Evolutionary conservation across 2,113 vertebrate genomes (phyloP).

Genomic region (Scomber japonicus): DNA sequence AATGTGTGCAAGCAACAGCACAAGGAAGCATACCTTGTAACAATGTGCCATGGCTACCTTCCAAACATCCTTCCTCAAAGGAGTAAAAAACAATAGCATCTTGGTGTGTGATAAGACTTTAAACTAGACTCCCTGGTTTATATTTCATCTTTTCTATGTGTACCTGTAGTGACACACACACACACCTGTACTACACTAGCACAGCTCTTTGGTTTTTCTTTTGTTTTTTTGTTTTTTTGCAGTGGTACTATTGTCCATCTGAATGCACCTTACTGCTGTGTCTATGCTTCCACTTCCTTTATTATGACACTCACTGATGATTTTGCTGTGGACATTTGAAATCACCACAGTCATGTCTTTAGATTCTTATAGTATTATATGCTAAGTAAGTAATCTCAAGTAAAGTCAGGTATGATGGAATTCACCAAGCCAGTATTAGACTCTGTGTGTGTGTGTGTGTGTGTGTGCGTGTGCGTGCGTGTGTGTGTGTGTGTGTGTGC

Average conservation of each 20-base stretch:
- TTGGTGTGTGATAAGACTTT: neutral
- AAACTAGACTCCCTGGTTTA: neutral
- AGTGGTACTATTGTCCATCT: conserved; percentile 13
- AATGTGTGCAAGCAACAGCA: neutral
- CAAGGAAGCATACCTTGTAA: neutral
- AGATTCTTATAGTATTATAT: conserved; percentile 55
- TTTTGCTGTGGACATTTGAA: conserved; percentile 49
- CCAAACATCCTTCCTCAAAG: conserved; percentile 6
- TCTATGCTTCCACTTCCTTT: conserved; percentile 46
- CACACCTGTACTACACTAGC: neutral
- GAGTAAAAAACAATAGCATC: conserved; percentile 1
- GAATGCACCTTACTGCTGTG: neutral
- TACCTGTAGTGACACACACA: neutral
- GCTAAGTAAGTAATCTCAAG: conserved; percentile 49
- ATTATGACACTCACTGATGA: conserved; percentile 27
- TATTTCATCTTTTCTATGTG: neutral
- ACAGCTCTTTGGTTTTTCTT: neutral
- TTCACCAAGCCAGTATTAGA: conserved; percentile 36
- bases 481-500: neutral
- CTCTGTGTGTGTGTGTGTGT: conserved; percentile 2
- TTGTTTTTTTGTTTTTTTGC: neutral
- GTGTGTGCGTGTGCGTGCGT: no score
- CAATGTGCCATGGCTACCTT: neutral
- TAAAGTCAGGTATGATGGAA: conserved; percentile 56
- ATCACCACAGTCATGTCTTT: conserved; percentile 49